phyloP scores from a whole-genome alignment of 2,888 invertebrate species.

The Stomorhina lunata region DNA sequence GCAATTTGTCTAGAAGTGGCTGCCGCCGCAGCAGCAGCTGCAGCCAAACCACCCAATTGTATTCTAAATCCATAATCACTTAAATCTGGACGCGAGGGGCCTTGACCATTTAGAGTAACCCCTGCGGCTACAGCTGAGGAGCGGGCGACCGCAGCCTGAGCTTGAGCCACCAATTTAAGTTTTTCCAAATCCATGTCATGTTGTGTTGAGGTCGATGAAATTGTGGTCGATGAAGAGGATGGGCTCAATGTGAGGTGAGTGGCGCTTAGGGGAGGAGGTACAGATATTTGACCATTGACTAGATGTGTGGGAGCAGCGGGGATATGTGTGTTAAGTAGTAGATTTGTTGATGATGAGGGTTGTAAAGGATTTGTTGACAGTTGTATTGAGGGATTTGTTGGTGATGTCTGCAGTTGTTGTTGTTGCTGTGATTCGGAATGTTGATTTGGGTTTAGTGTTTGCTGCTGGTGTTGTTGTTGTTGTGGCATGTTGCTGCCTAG shows the following conservation, averaged over 20 bases:
- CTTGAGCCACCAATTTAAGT: slow-evolving; percentile 79
- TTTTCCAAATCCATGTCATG: slow-evolving; percentile 79
- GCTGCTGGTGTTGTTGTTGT: slow-evolving; percentile 36
- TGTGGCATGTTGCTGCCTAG: slow-evolving; percentile 16
- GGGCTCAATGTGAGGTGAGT: slow-evolving; percentile 61
- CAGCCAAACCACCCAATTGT: slow-evolving; percentile 79
- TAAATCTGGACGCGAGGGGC: slow-evolving; percentile 75
- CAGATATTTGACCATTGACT: slow-evolving; percentile 51
- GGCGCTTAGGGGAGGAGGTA: slow-evolving; percentile 48
- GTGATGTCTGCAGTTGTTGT: slow-evolving; percentile 53
- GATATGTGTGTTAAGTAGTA: slow-evolving; percentile 53
- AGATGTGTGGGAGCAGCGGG: slow-evolving; percentile 27
- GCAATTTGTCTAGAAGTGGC: slow-evolving; percentile 77
- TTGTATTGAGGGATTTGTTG: slow-evolving; percentile 60
- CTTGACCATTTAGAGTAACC: slow-evolving; percentile 61
- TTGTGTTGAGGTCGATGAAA: slow-evolving; percentile 62
- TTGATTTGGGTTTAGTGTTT: slow-evolving; percentile 19
- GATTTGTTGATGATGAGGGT: slow-evolving; percentile 64
- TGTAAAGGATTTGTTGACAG: slow-evolving; percentile 67
- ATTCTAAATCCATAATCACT: slow-evolving; percentile 80
- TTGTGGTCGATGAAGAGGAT: slow-evolving; percentile 64
- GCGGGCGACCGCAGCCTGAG: slow-evolving; percentile 72
- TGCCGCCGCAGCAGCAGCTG: slow-evolving; percentile 78
- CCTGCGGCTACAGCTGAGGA: slow-evolving; percentile 65
- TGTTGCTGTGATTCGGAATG: slow-evolving; percentile 67